phyloP scores from a whole-genome alignment of 2,888 invertebrate genomes.

The Aelia acuminata region DNA sequence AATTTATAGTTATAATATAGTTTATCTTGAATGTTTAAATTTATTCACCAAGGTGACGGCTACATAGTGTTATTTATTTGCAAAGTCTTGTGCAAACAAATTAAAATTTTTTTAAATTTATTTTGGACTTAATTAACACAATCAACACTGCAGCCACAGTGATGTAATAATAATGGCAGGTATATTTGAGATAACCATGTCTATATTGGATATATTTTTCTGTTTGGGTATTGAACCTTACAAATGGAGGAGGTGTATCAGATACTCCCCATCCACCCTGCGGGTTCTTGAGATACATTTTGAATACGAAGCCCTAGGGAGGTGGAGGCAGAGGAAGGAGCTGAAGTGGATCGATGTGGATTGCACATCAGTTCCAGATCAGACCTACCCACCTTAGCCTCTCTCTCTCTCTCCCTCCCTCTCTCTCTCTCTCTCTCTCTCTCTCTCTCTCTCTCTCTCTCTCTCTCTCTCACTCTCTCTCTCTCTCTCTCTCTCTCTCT shows the following conservation, averaged over 20 bases:
- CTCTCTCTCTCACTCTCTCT: too few relatives aligned
- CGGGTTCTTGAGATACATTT: background rate
- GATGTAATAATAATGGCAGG: background rate
- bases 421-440: too few relatives aligned
- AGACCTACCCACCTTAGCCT: background rate
- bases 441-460: too few relatives aligned
- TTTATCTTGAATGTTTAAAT: too few relatives aligned
- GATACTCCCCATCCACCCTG: background rate
- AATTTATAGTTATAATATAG: too few relatives aligned
- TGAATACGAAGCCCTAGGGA: background rate
- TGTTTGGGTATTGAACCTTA: background rate
- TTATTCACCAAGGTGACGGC: too few relatives aligned
- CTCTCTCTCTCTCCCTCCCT: background rate
- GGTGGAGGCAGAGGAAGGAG: background rate
- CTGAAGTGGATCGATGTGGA: constrained; percentile 1
- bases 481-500: too few relatives aligned
- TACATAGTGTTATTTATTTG: too few relatives aligned
- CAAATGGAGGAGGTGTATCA: background rate
- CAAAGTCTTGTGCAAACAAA: too few relatives aligned
- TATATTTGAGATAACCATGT: background rate
- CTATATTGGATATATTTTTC: background rate
- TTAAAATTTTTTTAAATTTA: too few relatives aligned
- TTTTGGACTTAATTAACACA: too few relatives aligned
- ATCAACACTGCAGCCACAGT: background rate
- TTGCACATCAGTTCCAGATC: constrained; percentile 25